Base-by-base conservation (phyloP, 2,113 vertebrate genomes). In the Gobio gobio region DNA sequence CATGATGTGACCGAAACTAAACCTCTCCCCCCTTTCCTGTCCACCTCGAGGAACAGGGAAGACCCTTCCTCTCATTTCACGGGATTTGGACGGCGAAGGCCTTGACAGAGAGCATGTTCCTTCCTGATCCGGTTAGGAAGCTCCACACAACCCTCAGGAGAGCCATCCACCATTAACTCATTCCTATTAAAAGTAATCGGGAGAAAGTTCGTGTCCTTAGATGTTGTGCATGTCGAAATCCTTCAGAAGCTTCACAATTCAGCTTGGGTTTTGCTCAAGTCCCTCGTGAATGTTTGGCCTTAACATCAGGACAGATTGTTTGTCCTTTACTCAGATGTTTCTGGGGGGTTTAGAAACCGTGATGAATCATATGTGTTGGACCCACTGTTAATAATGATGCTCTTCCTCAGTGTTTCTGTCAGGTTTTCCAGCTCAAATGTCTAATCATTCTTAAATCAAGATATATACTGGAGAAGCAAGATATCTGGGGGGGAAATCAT, bases 141-240 rank as follows among this genome's bases (percentile, higher is more conserved):
- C 95, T 87, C 92, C 93, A 88, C 88, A 43, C 8, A 93, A 93
- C 91, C 93, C 97, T 95, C 96, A 91, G 90, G 95, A 94, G 97
- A 96, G 94, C 94, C 96, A 96, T 97, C 94, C 96, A 91, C 93
- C 90, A 92, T 94, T 95, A 95, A 95, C 94, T 95, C 72, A 91
- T 94, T 96, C 95, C 96, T 97, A 97, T 98, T 97, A 96, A 96
- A 98, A 96, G 96, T 93, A 97, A 96, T 94, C 93, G 91, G 92
- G 95, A 91, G 93, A 96, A 95, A 96, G 98, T 96, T 98, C 95
- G 95, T 91, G 96, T 97, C 95, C 96, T 97, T 93, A 95, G 94
- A 95, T 96, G 93, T 95, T 94, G 94, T 95, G 92, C 94, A 96
- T 96, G 94, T 82, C 84, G 86, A 92, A 94, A 96, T 97, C 96